A percentile compares a stretch with the other conserved stretches of the same genome.
Conservation (phyloP, 2,797 vertebrate genomes). For the Microcaecilia unicolor region DNA sequence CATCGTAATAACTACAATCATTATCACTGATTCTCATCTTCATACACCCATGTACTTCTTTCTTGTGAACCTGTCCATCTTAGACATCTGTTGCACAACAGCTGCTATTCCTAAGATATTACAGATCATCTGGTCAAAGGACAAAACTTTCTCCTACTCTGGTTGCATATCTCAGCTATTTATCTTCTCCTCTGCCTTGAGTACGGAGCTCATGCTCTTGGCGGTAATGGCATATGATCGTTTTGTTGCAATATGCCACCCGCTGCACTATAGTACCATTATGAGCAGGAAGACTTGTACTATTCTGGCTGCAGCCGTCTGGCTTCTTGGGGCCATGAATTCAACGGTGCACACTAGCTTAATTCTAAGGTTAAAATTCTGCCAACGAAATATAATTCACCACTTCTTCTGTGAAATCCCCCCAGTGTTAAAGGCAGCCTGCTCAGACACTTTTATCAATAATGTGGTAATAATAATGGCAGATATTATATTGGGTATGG, state of each 20-base stretch:
- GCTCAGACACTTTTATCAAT: constrained; percentile 10
- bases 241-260: constrained; percentile 12
- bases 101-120: constrained; percentile 4
- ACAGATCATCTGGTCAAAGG: neutral
- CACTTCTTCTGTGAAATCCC: constrained; percentile 17
- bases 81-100: constrained; percentile 4
- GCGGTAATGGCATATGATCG: constrained; percentile 17
- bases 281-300: constrained; percentile 2
- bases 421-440: constrained; percentile 7
- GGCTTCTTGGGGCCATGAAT: neutral
- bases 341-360: constrained; percentile 7
- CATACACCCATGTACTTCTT: constrained; percentile 9
- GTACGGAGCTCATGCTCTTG: constrained; percentile 9
- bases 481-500: constrained; percentile 2
- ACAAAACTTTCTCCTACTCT: constrained; percentile 4
- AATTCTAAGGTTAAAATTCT: constrained; percentile 3
- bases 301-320: neutral
- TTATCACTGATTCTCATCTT: constrained; percentile 2
- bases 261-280: constrained; percentile 9
- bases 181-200: neutral
- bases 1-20: neutral
- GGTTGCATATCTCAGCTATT: constrained; percentile 2
- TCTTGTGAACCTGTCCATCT: constrained; percentile 1
- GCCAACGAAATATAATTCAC: constrained; percentile 1
- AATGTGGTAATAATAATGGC: constrained; percentile 4